Evolutionary conservation across 2,797 vertebrate genomes (phyloP).

Genomic region (Oreochromis mossambicus): DNA sequence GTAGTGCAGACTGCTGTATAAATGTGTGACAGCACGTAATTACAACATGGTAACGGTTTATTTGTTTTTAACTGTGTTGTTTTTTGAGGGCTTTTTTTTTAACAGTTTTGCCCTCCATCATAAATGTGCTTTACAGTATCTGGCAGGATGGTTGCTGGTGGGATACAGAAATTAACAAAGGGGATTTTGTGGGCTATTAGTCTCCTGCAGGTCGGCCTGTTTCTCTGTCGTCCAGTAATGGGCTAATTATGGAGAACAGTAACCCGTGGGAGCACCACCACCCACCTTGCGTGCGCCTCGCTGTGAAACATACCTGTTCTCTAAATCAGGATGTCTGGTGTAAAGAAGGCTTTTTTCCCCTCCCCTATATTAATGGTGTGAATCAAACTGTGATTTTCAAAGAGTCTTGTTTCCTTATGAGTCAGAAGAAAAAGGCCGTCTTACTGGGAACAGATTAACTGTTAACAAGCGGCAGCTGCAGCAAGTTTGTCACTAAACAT

Average conservation of each 20-base stretch:
- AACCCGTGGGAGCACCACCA: conserved; percentile 53
- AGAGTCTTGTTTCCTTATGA: not conserved
- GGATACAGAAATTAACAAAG: conserved; percentile 52
- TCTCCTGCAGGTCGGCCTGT: conserved; percentile 30
- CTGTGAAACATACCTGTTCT: conserved; percentile 19
- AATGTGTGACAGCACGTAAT: conserved; percentile 28
- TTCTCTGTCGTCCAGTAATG: conserved; percentile 51
- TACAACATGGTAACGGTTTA: conserved; percentile 23
- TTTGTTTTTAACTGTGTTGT: conserved; percentile 8
- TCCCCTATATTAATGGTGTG: not conserved
- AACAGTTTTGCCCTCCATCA: conserved; percentile 12
- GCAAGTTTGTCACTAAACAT: not conserved
- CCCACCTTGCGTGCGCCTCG: conserved; percentile 24
- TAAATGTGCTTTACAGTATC: conserved; percentile 51
- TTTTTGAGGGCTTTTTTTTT: not conserved
- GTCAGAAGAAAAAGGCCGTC: not conserved
- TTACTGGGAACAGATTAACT: not conserved
- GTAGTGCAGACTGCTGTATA: not conserved
- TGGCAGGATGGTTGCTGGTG: conserved; percentile 31
- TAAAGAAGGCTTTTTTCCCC: not conserved
- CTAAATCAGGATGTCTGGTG: not conserved
- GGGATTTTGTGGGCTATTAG: conserved; percentile 48
- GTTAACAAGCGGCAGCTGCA: not conserved
- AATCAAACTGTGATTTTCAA: not conserved
- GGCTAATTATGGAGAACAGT: conserved; percentile 60